A percentile compares a stretch with the other conserved stretches of the same genome.
These are phyloP conservation scores for Hystrix brachyura DNA, from an alignment of 2,113 vertebrate species.

Conservation along the genomic window DNA sequence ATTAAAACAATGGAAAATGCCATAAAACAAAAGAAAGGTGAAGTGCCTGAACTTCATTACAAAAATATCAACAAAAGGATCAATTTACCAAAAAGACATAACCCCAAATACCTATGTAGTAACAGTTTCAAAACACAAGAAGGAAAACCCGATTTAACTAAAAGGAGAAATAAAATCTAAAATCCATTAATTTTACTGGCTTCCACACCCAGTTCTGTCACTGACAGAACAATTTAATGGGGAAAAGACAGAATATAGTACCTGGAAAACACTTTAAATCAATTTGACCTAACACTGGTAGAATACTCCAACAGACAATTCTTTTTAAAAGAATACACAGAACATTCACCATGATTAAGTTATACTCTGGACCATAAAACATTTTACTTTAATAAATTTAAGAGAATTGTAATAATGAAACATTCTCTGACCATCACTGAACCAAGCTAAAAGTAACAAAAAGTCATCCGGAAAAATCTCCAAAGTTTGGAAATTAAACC, in stretches of 20 bases:
- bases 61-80: neutral
- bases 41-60: neutral
- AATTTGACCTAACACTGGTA: neutral
- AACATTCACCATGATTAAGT: neutral
- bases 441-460: neutral
- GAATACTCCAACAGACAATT: neutral
- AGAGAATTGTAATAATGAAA: neutral
- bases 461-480: neutral
- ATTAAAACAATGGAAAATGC: neutral
- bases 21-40: neutral
- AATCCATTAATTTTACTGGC: neutral
- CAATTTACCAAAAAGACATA: neutral
- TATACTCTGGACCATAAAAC: neutral
- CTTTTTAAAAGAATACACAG: neutral
- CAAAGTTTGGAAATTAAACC: neutral
- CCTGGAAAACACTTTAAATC: neutral
- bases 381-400: neutral
- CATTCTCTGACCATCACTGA: neutral
- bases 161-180: neutral
- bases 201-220: neutral
- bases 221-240: neutral
- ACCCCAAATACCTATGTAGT: neutral
- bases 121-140: slow-evolving; percentile 1
- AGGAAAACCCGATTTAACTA: neutral
- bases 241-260: neutral